Evolutionary conservation across 2,888 invertebrate genomes (phyloP).

Genomic region (Macaria notata): DNA sequence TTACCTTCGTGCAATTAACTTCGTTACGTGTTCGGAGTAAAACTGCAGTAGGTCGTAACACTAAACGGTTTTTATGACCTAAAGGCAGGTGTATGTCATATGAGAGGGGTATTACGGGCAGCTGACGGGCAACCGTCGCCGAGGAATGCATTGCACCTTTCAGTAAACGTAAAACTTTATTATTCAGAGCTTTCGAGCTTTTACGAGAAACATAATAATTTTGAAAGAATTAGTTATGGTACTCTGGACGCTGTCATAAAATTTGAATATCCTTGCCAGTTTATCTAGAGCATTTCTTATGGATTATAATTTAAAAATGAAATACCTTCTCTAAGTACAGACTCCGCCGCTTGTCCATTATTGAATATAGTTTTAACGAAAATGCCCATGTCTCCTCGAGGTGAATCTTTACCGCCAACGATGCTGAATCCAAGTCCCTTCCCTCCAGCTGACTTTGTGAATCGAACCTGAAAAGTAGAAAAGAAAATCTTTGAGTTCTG

Average conservation of each 20-base stretch:
- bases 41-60: conserved; percentile 6
- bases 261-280: too few species aligned
- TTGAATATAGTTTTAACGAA: conserved; percentile 94
- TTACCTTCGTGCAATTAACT: conserved; percentile 24
- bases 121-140: conserved; percentile 54
- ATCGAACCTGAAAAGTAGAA: conserved; percentile 75
- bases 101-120: conserved; percentile 36
- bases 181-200: too few species aligned
- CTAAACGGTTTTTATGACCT: conserved; percentile 17
- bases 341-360: conserved; percentile 92
- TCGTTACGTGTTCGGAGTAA: conserved; percentile 18
- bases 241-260: too few species aligned
- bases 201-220: too few species aligned
- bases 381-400: conserved; percentile 93
- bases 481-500: not conserved
- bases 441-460: conserved; percentile 90
- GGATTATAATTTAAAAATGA: not conserved
- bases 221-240: too few species aligned
- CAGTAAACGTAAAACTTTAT: conserved; percentile 16
- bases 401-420: conserved; percentile 93
- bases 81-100: conserved; percentile 47
- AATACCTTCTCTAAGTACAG: conserved; percentile 90
- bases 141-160: conserved; percentile 48
- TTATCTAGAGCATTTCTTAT: too few species aligned
- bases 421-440: conserved; percentile 95